Evolutionary conservation across 1,140 invertebrate species (phyloP).

Genomic region (Saccostrea cuccullata): DNA sequence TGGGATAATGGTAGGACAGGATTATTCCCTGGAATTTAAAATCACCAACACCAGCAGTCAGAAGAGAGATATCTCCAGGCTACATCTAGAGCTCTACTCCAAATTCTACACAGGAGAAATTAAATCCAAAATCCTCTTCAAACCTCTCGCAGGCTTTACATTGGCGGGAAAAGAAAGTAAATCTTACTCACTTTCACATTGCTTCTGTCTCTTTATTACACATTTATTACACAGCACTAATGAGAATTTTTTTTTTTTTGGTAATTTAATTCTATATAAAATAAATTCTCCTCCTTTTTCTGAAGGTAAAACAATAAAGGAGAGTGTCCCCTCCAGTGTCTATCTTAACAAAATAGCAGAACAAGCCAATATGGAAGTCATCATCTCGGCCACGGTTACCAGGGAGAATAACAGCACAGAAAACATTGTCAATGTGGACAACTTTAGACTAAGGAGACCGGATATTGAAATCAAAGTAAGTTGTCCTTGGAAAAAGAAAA

Average conservation of each 20-base stretch:
- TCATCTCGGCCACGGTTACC: background rate
- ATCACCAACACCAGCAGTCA: background rate
- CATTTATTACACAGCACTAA: too few relatives aligned
- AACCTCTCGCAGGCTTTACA: background rate
- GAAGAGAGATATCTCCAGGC: background rate
- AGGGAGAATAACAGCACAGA: background rate
- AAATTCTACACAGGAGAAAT: slow-evolving; percentile 11
- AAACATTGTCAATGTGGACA: background rate
- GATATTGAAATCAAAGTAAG: slow-evolving; percentile 33
- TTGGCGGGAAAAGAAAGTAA: slow-evolving; percentile 2
- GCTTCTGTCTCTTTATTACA: too few relatives aligned
- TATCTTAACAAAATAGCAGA: slow-evolving; percentile 14
- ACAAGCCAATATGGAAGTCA: slow-evolving; percentile 26
- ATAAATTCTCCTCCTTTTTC: background rate
- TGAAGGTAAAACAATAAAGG: background rate
- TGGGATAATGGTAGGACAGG: slow-evolving; percentile 1
- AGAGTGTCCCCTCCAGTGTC: background rate
- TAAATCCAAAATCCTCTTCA: slow-evolving; percentile 17
- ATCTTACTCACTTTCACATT: background rate
- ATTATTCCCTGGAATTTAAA: background rate
- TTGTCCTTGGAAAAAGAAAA: background rate
- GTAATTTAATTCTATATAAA: too few relatives aligned
- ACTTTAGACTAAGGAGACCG: slow-evolving; percentile 6
- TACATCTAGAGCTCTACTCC: slow-evolving; percentile 12
- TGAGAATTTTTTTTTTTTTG: too few relatives aligned